phyloP scores from a whole-genome alignment of 1,140 invertebrate genomes.

The Trichonephila clavata region DNA sequence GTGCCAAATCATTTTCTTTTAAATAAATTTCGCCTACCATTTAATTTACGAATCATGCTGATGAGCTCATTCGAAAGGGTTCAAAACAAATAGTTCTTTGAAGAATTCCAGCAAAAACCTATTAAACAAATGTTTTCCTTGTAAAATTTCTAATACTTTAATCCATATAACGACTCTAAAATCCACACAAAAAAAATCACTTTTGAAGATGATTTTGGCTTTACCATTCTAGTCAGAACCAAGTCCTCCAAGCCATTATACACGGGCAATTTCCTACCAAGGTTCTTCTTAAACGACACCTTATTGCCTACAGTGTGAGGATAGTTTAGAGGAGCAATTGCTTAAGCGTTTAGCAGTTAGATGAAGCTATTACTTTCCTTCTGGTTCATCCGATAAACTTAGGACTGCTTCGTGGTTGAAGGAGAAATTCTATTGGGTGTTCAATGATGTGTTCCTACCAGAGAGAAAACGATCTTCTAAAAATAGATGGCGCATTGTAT shows the following conservation, averaged over 20 bases:
- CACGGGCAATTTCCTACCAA: slow-evolving; percentile 33
- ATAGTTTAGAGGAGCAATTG: slow-evolving; percentile 21
- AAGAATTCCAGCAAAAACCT: no score
- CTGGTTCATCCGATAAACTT: slow-evolving; percentile 10
- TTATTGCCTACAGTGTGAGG: slow-evolving; percentile 23
- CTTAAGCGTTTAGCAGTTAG: slow-evolving; percentile 36
- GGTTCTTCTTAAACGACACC: slow-evolving; percentile 21
- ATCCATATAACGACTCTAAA: no score
- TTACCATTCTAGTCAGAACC: not conserved
- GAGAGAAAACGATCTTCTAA: slow-evolving; percentile 30
- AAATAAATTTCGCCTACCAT: no score
- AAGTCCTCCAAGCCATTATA: not conserved
- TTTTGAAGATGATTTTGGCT: not conserved
- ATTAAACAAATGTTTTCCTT: no score
- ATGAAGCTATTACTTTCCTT: slow-evolving; percentile 3
- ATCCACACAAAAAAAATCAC: not conserved
- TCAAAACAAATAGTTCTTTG: no score
- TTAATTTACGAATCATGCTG: no score
- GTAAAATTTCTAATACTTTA: no score
- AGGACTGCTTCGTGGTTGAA: not conserved
- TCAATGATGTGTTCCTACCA: not conserved
- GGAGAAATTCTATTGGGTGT: slow-evolving; percentile 8
- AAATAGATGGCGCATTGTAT: slow-evolving; percentile 9
- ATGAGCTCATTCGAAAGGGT: no score
- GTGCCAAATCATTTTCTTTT: no score